Base-by-base conservation (phyloP, 2,113 vertebrate genomes). In the Labeo rohita region DNA sequence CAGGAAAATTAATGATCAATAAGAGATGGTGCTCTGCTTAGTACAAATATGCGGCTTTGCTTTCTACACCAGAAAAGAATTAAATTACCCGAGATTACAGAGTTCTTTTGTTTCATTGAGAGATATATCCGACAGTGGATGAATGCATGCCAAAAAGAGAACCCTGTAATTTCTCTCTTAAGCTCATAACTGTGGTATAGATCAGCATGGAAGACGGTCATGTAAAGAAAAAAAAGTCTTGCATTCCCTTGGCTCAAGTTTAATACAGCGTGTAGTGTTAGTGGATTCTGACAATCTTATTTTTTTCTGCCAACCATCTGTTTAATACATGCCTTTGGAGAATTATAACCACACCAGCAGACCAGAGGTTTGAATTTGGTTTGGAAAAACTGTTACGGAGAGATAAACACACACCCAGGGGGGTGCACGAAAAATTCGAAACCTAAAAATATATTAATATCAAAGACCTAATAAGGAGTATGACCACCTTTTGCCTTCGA, bases 181-280 rank as follows among this genome's bases (percentile, higher is more conserved):
- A 92, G 90, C 92, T 92, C 89, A 91, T 93, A 92, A 92, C 91
- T 93, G 91, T 90, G 93, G 90, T 91, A 92, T 83, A 92, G 88
- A 90, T 92, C 91, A 88, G 89, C 86, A 91, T 91, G 89, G 92
- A 92, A 92, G 89, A 91, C 85, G 76, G 74, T 81, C 89, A 87
- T 91, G 91, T 89, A 85, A 88, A 87, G 91, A 90, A 52, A 59
- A 28, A 50, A 86, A 63, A 72, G 77, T 59, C 68, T 79, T 13
- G 68, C 43, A 74, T 74, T 78, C 82, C 45, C 82, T 45, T 84
- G 61, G 78, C 76, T 81, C 63, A 79, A 77, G 86, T 85, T 88
- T 84, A 78, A 86, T 87, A 63, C 78, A 65, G 73, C 70, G 85
- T 84, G 79, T 83, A 86, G 65, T 84, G 59, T 86, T 88, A 89